Conservation (phyloP, 64 coral and sea anemone genomes). For the Montipora efflorescens region DNA sequence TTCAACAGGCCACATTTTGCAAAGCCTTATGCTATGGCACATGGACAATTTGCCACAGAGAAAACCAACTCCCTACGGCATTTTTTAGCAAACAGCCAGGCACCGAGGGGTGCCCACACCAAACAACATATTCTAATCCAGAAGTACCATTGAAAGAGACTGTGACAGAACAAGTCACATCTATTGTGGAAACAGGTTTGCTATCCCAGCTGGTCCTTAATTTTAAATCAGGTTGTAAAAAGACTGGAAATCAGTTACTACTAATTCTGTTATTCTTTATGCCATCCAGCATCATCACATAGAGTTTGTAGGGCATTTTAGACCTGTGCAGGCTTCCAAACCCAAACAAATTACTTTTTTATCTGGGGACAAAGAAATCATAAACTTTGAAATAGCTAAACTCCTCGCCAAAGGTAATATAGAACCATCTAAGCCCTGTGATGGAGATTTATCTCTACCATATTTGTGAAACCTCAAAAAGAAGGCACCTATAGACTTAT, state of each 20-base stretch:
- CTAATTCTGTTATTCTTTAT: not conserved
- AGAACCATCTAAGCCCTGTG: not conserved
- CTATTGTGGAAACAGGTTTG: not conserved
- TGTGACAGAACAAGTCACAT: not conserved
- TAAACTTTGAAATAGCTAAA: not conserved
- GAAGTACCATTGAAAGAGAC: not conserved
- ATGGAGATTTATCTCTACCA: not conserved
- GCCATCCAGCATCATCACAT: not conserved
- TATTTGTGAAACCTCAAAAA: too few relatives aligned
- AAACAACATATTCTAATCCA: not conserved
- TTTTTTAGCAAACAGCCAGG: too few relatives aligned
- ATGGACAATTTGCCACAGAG: too few relatives aligned
- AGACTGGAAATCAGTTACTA: not conserved
- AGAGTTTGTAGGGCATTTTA: not conserved
- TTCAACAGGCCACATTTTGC: too few relatives aligned
- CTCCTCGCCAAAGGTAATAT: not conserved
- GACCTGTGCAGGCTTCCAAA: not conserved
- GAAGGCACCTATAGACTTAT: too few relatives aligned
- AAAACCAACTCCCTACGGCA: too few relatives aligned
- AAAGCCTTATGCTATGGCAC: too few relatives aligned
- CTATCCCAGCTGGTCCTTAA: not conserved
- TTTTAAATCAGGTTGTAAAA: not conserved
- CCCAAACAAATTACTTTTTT: not conserved
- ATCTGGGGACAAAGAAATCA: not conserved
- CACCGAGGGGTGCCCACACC: not conserved